Base-by-base conservation (phyloP, 2,113 vertebrate genomes). In the Microcebus ravelobensis region DNA sequence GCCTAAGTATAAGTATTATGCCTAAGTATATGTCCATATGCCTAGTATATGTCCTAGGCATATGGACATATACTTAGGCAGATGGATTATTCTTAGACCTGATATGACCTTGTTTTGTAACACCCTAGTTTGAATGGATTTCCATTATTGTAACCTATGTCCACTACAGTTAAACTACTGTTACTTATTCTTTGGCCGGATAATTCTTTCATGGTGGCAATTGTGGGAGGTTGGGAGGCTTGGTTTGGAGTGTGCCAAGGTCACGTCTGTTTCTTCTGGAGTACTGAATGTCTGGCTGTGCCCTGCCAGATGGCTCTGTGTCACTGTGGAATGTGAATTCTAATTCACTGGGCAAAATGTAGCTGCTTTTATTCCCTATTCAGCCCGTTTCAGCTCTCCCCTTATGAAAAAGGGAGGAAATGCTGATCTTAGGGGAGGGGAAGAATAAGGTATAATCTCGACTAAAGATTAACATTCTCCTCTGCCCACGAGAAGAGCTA, bases 251-350 rank as follows among this genome's bases (percentile, higher is more conserved):
- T 52, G 74, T 93, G 94, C 92, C 96, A 96, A 94, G 96, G 95
- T 96, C 92, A 68, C 27, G 94, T 83, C 94, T 96, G 6, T 95
- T 90, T 96, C 57, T 90, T 92, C 85, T 94, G 65, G 68, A 98
- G 90, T 63, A 70, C 86, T 74, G 27, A 68, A 91, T 93, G 42
- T 94, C 92, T 93, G 96, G 70, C 70, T 6, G 1, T 73, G 84
- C 87, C 96, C 92, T 95, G 80, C 97, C 96, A 97, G 93, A 95
- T 96, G 96, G 96, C 90, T 93, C 59, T 45, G 79, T 95, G 96
- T 95, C 92, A 96, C 77, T 76, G 79, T n/a, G 90, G 95, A 92
- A 71, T 94, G 83, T 76, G 87, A 95, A 92, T 77, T 96, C 48
- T 92, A 91, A 87, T 93, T 95, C 91, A 92, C 6, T 61, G 95